Conservation (phyloP, 2,797 vertebrate species). For the Limosa lapponica region DNA sequence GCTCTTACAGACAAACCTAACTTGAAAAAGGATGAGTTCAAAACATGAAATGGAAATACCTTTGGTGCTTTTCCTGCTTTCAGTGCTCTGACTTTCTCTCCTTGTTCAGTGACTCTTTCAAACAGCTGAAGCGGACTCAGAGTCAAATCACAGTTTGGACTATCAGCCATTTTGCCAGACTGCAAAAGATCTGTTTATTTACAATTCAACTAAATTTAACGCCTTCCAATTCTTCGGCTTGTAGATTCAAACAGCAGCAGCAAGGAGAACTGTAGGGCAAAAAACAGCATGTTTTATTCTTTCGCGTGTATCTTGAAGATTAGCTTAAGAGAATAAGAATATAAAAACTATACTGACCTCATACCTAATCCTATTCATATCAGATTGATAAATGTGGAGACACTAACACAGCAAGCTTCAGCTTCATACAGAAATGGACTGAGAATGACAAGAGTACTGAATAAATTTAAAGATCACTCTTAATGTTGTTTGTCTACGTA, state of each 20-base stretch:
- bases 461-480: not conserved
- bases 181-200: not conserved
- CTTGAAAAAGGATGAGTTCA: not conserved
- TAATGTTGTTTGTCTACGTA: not conserved
- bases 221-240: not conserved
- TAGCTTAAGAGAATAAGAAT: not conserved
- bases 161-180: conserved; percentile 81
- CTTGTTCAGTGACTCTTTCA: conserved; percentile 84
- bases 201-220: not conserved
- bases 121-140: conserved; percentile 83
- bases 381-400: not conserved
- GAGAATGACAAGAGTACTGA: not conserved
- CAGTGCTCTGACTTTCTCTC: conserved; percentile 85
- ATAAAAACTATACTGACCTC: not conserved
- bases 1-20: not conserved
- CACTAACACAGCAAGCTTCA: not conserved
- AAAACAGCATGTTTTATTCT: not conserved
- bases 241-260: not conserved
- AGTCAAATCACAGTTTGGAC: conserved; percentile 63
- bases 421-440: not conserved
- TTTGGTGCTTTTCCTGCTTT: conserved; percentile 88
- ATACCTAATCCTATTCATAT: not conserved
- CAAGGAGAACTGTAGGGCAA: not conserved
- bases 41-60: conserved; percentile 72
- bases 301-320: not conserved